These are phyloP conservation scores for Teleogryllus oceanicus DNA, from an alignment of 2,888 invertebrate species.

Conservation along the genomic window DNA sequence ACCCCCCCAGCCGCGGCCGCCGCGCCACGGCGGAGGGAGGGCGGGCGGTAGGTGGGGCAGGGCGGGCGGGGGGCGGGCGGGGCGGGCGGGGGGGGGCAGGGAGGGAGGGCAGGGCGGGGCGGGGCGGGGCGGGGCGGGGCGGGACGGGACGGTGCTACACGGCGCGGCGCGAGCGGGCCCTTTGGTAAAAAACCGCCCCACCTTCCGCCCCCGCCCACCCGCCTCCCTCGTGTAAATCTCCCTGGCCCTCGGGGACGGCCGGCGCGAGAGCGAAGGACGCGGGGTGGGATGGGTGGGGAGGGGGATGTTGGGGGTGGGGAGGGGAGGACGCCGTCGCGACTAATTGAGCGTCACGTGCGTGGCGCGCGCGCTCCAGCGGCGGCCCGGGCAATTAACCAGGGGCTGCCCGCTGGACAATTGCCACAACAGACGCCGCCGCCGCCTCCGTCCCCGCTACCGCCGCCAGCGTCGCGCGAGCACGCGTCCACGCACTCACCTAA, in stretches of 20 bases:
- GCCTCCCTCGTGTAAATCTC: background rate
- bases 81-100: background rate
- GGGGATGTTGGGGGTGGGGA: background rate
- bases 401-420: constrained; percentile 3
- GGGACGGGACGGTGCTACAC: background rate
- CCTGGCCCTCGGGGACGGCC: background rate
- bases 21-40: background rate
- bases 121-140: background rate
- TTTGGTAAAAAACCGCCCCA: background rate
- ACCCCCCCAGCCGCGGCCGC: background rate
- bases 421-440: background rate
- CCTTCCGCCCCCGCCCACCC: background rate
- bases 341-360: constrained; percentile 18
- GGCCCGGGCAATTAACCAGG: background rate
- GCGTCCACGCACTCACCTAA: no score
- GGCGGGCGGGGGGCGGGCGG: no score
- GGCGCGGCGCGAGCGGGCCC: background rate
- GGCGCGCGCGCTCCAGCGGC: constrained; percentile 1
- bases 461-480: no score
- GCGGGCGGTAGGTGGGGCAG: no score
- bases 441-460: no score
- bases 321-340: background rate
- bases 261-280: background rate
- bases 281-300: background rate
- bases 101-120: no score